Evolutionary conservation across 2,888 invertebrate genomes (phyloP), one percentile per base, ranked within the genome.

Genomic region (Zygothrica quintamaculata): DNA sequence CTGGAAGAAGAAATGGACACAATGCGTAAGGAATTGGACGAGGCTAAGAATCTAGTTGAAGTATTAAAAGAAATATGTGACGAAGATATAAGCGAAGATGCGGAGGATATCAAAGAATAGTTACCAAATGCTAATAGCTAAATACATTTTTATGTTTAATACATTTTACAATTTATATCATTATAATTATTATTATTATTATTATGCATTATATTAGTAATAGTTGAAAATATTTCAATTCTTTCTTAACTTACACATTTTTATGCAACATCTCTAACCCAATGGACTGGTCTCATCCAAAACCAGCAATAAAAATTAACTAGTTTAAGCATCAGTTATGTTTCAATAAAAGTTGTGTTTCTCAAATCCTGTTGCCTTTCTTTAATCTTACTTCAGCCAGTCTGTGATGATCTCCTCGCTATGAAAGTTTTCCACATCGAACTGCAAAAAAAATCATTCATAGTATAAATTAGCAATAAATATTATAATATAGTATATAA

Each of bases 41-140:
- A 96, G 89, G 94, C 95, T 0, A 94, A 93, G 82, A 92, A 93
- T 87, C 92, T 96, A 68, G 94, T 96, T 22, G 95, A 95, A 92
- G 94, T 96, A 16, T 92, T 96, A 8, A 94, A 95, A 92, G 95
- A 95, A 87, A 92, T 95, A 89, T 91, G 94, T 3, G 93, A 92
- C 65, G 93, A 93, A 77, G 93, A 93, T 62, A 92, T 93, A 84
- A 92, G 92, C 52, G 92, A 80, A 40, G 85, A 82, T 15, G 61
- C 60, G 2, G 71, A 73, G 13, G 58, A 60, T 16, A 46, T 42
- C n/a, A 26, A 53, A 7, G 50, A 60, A 26, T 47, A 67, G 51
- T 46, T 36, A 16, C 34, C 9, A 26, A 61, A 36, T 43, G 59
- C 65, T 57, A 56, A 56, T 34, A 16, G 55, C 47, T 58, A 56